These are phyloP conservation scores for Drosophila kurseongensis DNA, from an alignment of 1,140 invertebrate species.

Conservation along the genomic window DNA sequence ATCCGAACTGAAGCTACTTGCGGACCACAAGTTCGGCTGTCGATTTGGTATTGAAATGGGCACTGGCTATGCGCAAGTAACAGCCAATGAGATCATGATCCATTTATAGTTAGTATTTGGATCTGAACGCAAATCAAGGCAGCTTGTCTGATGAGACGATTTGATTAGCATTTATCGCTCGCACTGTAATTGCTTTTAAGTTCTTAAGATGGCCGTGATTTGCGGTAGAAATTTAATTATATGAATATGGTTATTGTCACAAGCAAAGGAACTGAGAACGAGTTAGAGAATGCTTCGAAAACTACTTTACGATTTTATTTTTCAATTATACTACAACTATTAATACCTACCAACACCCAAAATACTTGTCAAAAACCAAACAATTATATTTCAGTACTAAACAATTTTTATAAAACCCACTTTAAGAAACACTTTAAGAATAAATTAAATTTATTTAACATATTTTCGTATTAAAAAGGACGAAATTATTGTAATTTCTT, in stretches of 20 bases:
- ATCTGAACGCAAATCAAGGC: constrained; percentile 28
- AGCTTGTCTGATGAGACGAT: constrained; percentile 40
- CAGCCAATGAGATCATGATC: constrained; percentile 73
- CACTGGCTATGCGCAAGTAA: constrained; percentile 67
- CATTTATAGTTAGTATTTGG: constrained; percentile 49
- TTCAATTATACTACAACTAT: too few species aligned
- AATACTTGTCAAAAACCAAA: too few species aligned
- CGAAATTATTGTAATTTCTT: too few species aligned
- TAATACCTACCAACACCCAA: too few species aligned
- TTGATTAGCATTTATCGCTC: constrained; percentile 62
- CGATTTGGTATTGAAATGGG: constrained; percentile 27
- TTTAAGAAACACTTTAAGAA: too few species aligned
- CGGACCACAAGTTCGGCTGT: constrained; percentile 19
- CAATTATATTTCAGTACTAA: too few species aligned
- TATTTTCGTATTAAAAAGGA: too few species aligned
- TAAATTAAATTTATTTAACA: too few species aligned
- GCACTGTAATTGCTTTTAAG: constrained; percentile 58
- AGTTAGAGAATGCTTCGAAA: background rate
- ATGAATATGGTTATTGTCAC: background rate
- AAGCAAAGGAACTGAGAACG: constrained; percentile 1
- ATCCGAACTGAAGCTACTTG: constrained; percentile 60
- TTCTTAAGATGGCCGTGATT: constrained; percentile 19
- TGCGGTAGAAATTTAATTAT: background rate
- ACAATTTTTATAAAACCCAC: too few species aligned
- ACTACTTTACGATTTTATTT: too few species aligned